Evolutionary conservation across 2,888 invertebrate genomes (phyloP).

Genomic region (Dynastes maya): DNA sequence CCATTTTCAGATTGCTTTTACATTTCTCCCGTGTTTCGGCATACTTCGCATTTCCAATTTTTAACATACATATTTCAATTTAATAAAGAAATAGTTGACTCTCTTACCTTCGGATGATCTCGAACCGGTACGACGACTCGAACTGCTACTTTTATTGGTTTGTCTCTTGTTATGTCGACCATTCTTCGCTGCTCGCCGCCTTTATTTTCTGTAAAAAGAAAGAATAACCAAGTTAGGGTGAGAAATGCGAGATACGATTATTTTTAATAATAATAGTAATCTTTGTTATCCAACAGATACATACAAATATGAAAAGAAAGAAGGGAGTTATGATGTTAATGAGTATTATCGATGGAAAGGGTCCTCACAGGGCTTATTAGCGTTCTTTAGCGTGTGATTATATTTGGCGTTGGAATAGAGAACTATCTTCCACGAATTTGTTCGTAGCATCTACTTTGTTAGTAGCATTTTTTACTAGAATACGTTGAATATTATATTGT

Average conservation of each 20-base stretch:
- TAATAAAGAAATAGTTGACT: conserved; percentile 1
- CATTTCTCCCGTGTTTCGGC: neutral
- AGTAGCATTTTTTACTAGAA: too few relatives aligned
- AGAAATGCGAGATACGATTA: neutral
- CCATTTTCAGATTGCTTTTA: neutral
- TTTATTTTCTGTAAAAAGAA: conserved; percentile 67
- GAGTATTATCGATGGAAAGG: too few relatives aligned
- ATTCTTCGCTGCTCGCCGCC: conserved; percentile 76
- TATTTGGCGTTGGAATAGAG: too few relatives aligned
- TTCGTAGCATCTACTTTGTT: too few relatives aligned
- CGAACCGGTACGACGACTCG: conserved; percentile 89
- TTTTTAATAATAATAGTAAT: neutral
- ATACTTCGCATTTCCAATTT: neutral
- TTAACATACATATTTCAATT: neutral
- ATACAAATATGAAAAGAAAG: too few relatives aligned
- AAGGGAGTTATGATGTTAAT: too few relatives aligned
- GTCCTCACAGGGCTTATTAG: too few relatives aligned
- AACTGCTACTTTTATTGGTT: conserved; percentile 90
- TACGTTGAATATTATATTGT: too few relatives aligned
- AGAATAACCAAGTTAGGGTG: conserved; percentile 9
- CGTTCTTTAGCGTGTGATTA: too few relatives aligned
- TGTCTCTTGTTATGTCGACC: conserved; percentile 90
- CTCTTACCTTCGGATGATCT: conserved; percentile 87
- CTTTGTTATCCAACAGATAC: too few relatives aligned
- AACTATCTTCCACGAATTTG: too few relatives aligned